phyloP scores from a whole-genome alignment of 2,888 invertebrate species.

The Machimus atricapillus region DNA sequence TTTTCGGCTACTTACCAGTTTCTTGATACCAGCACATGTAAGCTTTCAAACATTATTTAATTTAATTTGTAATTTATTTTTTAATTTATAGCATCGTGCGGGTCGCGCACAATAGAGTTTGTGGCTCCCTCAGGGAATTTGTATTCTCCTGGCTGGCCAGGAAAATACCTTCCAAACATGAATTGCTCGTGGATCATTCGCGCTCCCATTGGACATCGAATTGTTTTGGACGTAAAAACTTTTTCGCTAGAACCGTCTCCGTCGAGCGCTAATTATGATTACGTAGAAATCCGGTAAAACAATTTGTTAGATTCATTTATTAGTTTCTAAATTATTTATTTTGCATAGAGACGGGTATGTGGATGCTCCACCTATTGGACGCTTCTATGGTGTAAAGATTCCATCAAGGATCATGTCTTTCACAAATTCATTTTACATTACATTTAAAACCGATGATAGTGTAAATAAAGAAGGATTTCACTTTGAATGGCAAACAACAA shows the following conservation, averaged over 20 bases:
- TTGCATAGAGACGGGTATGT: conserved; percentile 75
- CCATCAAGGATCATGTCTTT: conserved; percentile 74
- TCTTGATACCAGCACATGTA: background rate
- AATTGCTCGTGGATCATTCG: conserved; percentile 83
- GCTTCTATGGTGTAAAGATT: conserved; percentile 75
- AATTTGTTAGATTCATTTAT: background rate
- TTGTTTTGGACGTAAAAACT: conserved; percentile 71
- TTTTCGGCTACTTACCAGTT: background rate
- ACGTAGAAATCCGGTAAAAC: conserved; percentile 73
- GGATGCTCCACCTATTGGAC: conserved; percentile 79
- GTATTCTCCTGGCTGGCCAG: conserved; percentile 82
- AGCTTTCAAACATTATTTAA: background rate
- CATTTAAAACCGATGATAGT: conserved; percentile 77
- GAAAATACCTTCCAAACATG: conserved; percentile 70
- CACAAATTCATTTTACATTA: conserved; percentile 76
- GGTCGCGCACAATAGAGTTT: conserved; percentile 76
- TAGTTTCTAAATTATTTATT: background rate
- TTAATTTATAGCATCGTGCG: background rate
- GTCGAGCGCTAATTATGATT: conserved; percentile 69
- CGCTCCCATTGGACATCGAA: conserved; percentile 76
- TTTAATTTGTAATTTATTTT: background rate
- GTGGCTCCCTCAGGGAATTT: conserved; percentile 73
- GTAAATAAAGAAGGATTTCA: conserved; percentile 72
- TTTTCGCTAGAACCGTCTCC: conserved; percentile 70
- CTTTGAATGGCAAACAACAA: conserved; percentile 71